Evolutionary conservation across 2,888 invertebrate genomes (phyloP), one percentile per base, ranked within the genome.

Genomic region (Drosophila infuscata): DNA sequence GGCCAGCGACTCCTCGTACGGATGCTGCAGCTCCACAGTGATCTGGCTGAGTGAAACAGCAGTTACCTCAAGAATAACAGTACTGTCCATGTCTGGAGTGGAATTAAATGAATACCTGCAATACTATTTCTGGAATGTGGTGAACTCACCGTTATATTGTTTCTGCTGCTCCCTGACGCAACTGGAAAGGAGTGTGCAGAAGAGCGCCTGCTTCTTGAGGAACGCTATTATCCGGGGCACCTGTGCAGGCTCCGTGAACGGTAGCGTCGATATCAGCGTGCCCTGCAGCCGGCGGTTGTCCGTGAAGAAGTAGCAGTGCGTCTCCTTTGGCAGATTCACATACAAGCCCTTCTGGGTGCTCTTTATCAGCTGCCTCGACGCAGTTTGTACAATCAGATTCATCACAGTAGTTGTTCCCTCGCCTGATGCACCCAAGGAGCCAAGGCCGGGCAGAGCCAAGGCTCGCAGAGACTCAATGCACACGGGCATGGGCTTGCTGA

Each of bases 231-330:
- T 97, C 91, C 96, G 96, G 56, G 98, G 96, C 70, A 98, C 98
- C 92, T 98, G 98, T 11, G 97, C 96, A 2, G 99, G 98, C 94
- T 98, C 98, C 0, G 97, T 98, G 94, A 99, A 99, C 0, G 98
- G 98, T 66, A 99, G 96, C 74, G 96, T 96, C 58, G 95, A 91
- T 35, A 93, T 81, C 38, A 92, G 65, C 1, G 92, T 90, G 12
- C 93, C 93, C 76, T 96, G 95, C 93, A 97, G 94, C 35, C 94
- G 95, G 75, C 95, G 95, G 75, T 96, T 96, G 92, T 97, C 97
- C 33, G 98, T 98, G 94, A 99, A 95, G 93, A 97, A 98, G 93
- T 98, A 99, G 91, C 98, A 98, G 92, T 99, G 99, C 68, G 96
- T 96, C 92, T 99, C 98, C 92, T 98, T 98, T 0, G 98, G 98